Evolutionary conservation across 1,140 invertebrate species (phyloP).

Genomic region (Drepana arcuata): DNA sequence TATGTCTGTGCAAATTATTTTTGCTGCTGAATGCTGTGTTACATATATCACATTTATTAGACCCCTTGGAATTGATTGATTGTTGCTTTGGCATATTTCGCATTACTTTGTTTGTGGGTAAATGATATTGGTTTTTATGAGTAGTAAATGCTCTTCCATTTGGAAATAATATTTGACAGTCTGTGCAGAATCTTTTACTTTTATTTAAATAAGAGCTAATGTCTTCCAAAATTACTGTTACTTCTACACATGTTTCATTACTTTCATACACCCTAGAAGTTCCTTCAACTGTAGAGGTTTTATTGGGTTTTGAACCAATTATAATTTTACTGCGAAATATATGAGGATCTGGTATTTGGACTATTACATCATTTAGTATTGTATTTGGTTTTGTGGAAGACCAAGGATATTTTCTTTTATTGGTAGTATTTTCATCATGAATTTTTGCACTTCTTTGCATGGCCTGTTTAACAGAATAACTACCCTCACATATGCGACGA

Average conservation of each 20-base stretch:
- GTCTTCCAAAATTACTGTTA: constrained; percentile 14
- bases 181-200: constrained; percentile 26
- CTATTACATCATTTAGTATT: too few species aligned
- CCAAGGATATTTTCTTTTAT: too few species aligned
- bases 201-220: constrained; percentile 19
- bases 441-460: too few species aligned
- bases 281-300: background rate
- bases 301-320: too few species aligned
- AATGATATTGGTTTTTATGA: constrained; percentile 14
- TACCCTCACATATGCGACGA: too few species aligned
- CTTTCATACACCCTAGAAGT: constrained; percentile 1
- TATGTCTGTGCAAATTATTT: constrained; percentile 8
- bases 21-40: background rate
- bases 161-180: constrained; percentile 33
- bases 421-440: too few species aligned
- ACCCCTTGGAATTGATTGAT: background rate
- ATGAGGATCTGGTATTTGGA: too few species aligned
- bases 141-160: constrained; percentile 8
- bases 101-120: background rate
- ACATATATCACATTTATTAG: constrained; percentile 16
- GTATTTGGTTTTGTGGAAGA: too few species aligned
- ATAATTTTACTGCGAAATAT: too few species aligned
- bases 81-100: background rate
- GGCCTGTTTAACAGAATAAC: too few species aligned
- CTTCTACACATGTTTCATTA: constrained; percentile 3